Base-by-base conservation (phyloP, 2,888 invertebrate genomes). In the Caenorhabditis doughertyi region DNA sequence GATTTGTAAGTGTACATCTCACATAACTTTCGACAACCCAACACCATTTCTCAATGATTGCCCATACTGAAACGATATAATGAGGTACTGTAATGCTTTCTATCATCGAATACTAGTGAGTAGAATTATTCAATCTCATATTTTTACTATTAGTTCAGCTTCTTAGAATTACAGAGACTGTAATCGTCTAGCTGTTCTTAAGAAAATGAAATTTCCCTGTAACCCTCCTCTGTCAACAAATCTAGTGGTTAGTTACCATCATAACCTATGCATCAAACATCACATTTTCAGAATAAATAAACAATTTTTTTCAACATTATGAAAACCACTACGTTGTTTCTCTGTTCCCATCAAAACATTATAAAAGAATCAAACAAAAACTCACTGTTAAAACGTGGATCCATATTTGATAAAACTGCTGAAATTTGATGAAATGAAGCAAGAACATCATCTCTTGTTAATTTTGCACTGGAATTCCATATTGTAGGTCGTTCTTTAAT, bases 381-480 rank as follows among this genome's bases (percentile, higher is more conserved):
- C 95, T 93, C 97, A 97, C 98, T 98, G 98, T 92, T 98, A 98
- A 2, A 97, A 97, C 93, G 98, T 98, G 39, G 23, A 47, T 70
- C 44, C 81, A 64, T 76, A 11, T 62, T 71, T n/a, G 60, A 44
- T 13, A 81, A 49, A 3, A 65, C 21, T 0, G 55, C 18, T 0
- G 76, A 35, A n/a, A 64, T 32, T 18, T 71, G 68, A 1, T 44
- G 18, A 32, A 81, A 76, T 3, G 51, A 64, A 8, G 62, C 71
- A 7, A 81, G 23, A n/a, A 81, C 70, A 29, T 81, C 81, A 16
- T 70, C 79, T 29, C 65, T 79, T 2, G 25, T 53, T n/a, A 74
- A 27, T 42, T 71, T 67, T 2, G 56, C 64, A 11, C 29, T 65
- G 3, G 73, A 58, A 51, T 84, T 79, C 81, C 81, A 85, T 25